Evolutionary conservation across 1,140 invertebrate species (phyloP).

Genomic region (Drosophila oshimai): DNA sequence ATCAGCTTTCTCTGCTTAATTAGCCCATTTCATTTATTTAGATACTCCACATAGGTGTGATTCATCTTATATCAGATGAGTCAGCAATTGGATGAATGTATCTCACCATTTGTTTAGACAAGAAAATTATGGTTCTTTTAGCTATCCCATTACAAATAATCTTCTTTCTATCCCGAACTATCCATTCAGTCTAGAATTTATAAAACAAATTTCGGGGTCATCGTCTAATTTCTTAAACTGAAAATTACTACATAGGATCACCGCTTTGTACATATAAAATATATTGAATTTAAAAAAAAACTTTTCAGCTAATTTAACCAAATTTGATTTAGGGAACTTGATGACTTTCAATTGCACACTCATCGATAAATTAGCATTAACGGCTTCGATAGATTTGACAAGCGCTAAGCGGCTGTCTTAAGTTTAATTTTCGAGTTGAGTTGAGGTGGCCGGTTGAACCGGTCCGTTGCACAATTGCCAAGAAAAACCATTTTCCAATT

Average conservation of each 20-base stretch:
- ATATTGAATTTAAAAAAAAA: neutral
- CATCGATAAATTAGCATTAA: slow-evolving; percentile 8
- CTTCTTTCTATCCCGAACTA: no score
- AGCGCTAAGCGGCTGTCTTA: slow-evolving; percentile 29
- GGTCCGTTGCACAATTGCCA: slow-evolving; percentile 68
- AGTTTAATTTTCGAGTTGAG: slow-evolving; percentile 2
- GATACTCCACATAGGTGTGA: neutral
- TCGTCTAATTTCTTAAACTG: no score
- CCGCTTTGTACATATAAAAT: neutral
- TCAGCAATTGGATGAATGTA: neutral
- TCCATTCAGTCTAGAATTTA: no score
- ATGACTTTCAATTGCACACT: slow-evolving; percentile 19
- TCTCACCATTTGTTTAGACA: neutral
- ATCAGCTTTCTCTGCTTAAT: neutral
- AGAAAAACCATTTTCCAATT: slow-evolving; percentile 71
- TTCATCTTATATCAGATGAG: neutral
- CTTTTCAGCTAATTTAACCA: neutral
- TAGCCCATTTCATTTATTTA: neutral
- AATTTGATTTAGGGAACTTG: neutral
- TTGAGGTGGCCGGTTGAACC: slow-evolving; percentile 26
- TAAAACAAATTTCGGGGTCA: no score
- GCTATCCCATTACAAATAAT: no score
- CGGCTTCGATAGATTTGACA: slow-evolving; percentile 19
- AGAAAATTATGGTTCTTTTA: no score
- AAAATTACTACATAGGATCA: no score